A percentile compares a stretch with the other conserved stretches of the same genome.
These are phyloP conservation scores for Ametastegia equiseti DNA, from an alignment of 2,888 invertebrate species.

Conservation along the genomic window DNA sequence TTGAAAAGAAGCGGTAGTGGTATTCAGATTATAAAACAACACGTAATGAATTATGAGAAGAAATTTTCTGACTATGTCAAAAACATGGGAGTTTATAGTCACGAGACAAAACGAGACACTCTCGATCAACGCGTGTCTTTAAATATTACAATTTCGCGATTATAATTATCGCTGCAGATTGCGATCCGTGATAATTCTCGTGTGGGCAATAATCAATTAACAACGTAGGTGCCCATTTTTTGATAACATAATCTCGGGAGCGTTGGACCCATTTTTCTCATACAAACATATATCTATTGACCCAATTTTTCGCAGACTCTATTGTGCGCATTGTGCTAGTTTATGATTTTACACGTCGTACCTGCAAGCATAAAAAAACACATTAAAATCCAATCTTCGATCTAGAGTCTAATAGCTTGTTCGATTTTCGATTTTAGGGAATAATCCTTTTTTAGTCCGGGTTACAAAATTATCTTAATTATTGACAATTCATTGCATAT, in stretches of 20 bases:
- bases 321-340: too few relatives aligned
- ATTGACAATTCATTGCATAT: background rate
- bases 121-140: background rate
- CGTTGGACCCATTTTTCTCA: background rate
- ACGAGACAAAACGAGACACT: background rate
- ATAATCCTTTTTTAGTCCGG: too few relatives aligned
- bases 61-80: background rate
- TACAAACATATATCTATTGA: background rate
- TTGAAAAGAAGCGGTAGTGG: background rate
- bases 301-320: background rate
- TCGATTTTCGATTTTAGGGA: too few relatives aligned
- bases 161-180: background rate
- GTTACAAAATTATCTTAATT: background rate
- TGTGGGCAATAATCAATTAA: background rate
- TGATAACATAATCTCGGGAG: background rate
- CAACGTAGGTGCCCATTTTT: background rate
- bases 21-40: too few relatives aligned
- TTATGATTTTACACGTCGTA: background rate
- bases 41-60: background rate
- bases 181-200: background rate
- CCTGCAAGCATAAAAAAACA: too few relatives aligned
- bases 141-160: background rate
- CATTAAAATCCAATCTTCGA: background rate
- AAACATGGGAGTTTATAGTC: background rate
- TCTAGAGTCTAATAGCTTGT: background rate